A percentile compares a stretch with the other conserved stretches of the same genome.
Evolutionary conservation across 1,140 invertebrate genomes (phyloP).

Genomic region (Chrysopa pallens): DNA sequence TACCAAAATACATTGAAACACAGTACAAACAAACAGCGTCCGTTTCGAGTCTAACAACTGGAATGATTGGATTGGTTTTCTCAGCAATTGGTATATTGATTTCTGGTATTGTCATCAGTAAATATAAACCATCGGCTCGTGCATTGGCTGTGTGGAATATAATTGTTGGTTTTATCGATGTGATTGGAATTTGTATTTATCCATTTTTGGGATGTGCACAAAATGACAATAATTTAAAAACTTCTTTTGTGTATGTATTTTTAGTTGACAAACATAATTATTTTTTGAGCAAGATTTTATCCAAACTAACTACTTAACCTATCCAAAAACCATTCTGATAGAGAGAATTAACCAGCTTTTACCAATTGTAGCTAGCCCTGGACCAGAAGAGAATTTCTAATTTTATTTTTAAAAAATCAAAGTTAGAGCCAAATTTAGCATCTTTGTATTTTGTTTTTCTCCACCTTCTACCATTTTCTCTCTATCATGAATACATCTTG

Average conservation of each 20-base stretch:
- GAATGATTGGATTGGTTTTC: constrained; percentile 48
- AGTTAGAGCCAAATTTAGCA: too few species aligned
- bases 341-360: too few species aligned
- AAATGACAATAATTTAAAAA: constrained; percentile 25
- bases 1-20: constrained; percentile 59
- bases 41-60: constrained; percentile 45
- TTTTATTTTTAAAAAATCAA: too few species aligned
- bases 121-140: constrained; percentile 45
- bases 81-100: constrained; percentile 51
- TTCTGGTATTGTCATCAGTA: constrained; percentile 47
- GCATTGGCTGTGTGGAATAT: constrained; percentile 57
- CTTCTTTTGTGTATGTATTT: constrained; percentile 12
- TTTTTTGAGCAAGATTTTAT: too few species aligned
- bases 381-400: too few species aligned
- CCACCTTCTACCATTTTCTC: too few species aligned
- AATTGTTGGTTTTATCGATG: constrained; percentile 40
- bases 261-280: too few species aligned
- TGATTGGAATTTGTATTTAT: constrained; percentile 42
- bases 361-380: too few species aligned
- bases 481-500: too few species aligned
- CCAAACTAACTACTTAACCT: too few species aligned
- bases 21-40: constrained; percentile 56
- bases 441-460: too few species aligned
- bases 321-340: too few species aligned
- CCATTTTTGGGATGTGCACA: constrained; percentile 50